A percentile compares a stretch with the other conserved stretches of the same genome.
Evolutionary conservation across 2,797 vertebrate genomes (phyloP).

Genomic region (Falco naumanni): DNA sequence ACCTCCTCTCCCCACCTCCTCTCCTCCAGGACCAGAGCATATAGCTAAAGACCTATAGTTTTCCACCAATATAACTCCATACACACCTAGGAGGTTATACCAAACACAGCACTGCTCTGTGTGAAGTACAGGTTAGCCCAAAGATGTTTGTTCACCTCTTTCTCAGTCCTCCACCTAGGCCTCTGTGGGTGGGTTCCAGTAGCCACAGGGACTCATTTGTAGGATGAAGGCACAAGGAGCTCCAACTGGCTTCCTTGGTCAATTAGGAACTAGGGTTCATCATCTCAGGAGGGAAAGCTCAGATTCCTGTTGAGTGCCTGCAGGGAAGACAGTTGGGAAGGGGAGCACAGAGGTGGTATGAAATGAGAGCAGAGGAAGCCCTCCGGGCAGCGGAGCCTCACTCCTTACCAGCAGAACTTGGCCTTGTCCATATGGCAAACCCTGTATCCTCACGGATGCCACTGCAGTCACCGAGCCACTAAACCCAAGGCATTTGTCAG

Average conservation of each 20-base stretch:
- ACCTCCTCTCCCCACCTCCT: neutral
- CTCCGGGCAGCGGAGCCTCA: neutral
- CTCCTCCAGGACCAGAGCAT: neutral
- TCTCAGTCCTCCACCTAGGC: neutral
- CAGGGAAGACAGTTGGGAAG: neutral
- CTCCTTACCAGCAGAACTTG: neutral
- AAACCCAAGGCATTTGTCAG: neutral
- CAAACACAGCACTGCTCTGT: neutral
- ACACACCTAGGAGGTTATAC: neutral
- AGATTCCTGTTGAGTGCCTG: neutral
- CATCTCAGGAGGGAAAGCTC: neutral
- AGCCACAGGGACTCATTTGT: neutral
- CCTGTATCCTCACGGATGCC: accelerated
- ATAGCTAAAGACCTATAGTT: neutral
- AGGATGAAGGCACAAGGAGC: neutral
- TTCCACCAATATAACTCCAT: neutral
- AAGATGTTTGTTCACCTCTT: neutral
- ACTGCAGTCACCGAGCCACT: accelerated
- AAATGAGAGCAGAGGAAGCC: neutral
- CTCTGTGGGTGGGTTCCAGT: neutral
- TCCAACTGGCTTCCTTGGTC: neutral
- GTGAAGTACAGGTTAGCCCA: neutral
- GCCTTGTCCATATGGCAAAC: neutral
- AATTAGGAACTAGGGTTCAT: neutral
- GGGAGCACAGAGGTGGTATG: neutral